Base-by-base conservation (phyloP, 30 jellyfish, hydroid and myxozoan species). In the Morbakka virulenta region DNA sequence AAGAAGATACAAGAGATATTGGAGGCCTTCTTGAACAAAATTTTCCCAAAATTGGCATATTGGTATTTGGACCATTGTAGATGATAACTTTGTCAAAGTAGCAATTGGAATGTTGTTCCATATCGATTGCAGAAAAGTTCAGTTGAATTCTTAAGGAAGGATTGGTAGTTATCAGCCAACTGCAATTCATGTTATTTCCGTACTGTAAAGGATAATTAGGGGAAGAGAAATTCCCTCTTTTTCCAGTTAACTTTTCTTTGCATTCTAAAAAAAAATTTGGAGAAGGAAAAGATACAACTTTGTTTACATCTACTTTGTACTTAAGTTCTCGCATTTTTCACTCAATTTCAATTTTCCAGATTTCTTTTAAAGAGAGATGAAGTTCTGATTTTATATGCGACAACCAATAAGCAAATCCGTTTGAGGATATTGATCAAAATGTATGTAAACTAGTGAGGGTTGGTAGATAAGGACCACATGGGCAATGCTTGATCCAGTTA, bases 141-240 rank as follows among this genome's bases (percentile, higher is more conserved):
- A 84, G 81, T 41, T 63, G 74, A 50, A 84, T 36, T 51, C 89
- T 33, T 23, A 21, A 2, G 48, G 89, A 88, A 13, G 50, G 48
- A 2, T 85, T 62, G 2, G 75, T 84, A 24, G 23, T 65, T 47
- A 84, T 84, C 28, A 20, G 64, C 47, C 33, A 74, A n/a, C 25
- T 51, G 71, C 95, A 84, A 2, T 32, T 22, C 27, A 65, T 36
- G 34, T 41, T 57, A 64, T 13, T 28, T 1, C 84, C 87, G 34
- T 84, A 84, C 32, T 64, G 51, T 30, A 32, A 27, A 24, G 95
- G 95, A 62, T 84, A 84, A 61, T 65, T 65, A 17, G 95, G 95
- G 28, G 95, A 51, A 3, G 89, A 21, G 32, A 84, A 28, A 0
- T 72, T 75, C 24, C 95, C 95, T 64, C 52, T 84, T 48, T 61